Conservation (phyloP, 2,888 invertebrate species). For the Polylopha cassiicola region DNA sequence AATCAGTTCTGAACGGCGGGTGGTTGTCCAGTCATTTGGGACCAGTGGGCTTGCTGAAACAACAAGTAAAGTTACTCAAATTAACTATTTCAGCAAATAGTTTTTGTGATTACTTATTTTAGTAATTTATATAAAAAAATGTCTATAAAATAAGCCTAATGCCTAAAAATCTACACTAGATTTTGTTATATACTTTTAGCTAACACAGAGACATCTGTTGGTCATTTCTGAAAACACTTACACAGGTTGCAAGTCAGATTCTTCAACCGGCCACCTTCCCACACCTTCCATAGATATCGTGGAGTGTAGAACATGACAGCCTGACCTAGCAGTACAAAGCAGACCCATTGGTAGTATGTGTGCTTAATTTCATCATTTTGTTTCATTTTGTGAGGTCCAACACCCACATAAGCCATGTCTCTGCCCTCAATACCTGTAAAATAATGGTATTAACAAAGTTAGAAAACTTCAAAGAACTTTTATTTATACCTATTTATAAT, state of each 20-base stretch:
- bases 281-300: conserved; percentile 83
- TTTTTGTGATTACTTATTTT: no score
- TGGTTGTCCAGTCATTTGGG: conserved; percentile 74
- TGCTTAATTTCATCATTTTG: conserved; percentile 75
- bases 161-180: no score
- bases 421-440: conserved; percentile 65
- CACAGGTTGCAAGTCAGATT: conserved; percentile 79
- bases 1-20: conserved; percentile 73
- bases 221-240: conserved; percentile 33
- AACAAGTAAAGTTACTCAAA: no score
- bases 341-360: conserved; percentile 85
- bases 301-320: conserved; percentile 83
- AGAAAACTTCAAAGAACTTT: conserved; percentile 40
- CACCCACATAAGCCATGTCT: conserved; percentile 71
- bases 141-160: no score
- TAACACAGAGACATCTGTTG: conserved; percentile 10
- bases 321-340: conserved; percentile 81
- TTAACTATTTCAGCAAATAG: no score
- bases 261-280: conserved; percentile 81
- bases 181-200: no score
- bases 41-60: conserved; percentile 74
- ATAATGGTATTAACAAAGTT: background rate
- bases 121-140: no score
- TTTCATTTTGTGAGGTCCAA: conserved; percentile 54
- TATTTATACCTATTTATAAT: no score